Conservation (phyloP, 1,140 invertebrate species). For the Drosophila subpulchrella region DNA sequence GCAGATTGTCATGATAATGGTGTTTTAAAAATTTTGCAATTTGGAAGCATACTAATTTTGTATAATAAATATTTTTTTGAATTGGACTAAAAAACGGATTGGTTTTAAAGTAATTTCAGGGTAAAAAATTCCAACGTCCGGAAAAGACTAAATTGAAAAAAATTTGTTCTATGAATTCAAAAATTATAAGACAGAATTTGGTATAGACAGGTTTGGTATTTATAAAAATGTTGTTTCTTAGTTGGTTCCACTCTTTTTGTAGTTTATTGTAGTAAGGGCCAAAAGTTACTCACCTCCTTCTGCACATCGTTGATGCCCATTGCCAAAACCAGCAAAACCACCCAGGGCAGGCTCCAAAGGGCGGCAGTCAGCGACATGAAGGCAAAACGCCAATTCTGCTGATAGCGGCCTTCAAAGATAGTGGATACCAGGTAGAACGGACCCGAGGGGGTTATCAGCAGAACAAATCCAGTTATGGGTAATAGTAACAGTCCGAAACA, state of each 20-base stretch:
- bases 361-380: not conserved
- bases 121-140: too few species aligned
- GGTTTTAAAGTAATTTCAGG: too few species aligned
- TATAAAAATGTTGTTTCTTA: too few species aligned
- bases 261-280: too few species aligned
- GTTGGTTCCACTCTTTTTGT: too few species aligned
- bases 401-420: slow-evolving; percentile 22
- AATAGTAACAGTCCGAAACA: slow-evolving; percentile 19
- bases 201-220: too few species aligned
- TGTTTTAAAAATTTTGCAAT: too few species aligned
- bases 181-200: too few species aligned
- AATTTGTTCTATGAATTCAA: too few species aligned
- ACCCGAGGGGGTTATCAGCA: slow-evolving; percentile 29
- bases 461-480: slow-evolving; percentile 27
- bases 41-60: too few species aligned
- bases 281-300: slow-evolving; percentile 25
- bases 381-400: not conserved
- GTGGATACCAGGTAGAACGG: slow-evolving; percentile 25
- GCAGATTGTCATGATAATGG: too few species aligned
- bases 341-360: slow-evolving; percentile 30
- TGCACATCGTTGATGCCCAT: slow-evolving; percentile 24
- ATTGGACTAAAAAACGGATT: not conserved
- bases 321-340: slow-evolving; percentile 3
- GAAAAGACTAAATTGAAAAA: not conserved
- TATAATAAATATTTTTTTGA: too few species aligned